These are phyloP conservation scores for Micromussa lordhowensis DNA, from an alignment of 92 coral and sea anemone species.

Conservation along the genomic window DNA sequence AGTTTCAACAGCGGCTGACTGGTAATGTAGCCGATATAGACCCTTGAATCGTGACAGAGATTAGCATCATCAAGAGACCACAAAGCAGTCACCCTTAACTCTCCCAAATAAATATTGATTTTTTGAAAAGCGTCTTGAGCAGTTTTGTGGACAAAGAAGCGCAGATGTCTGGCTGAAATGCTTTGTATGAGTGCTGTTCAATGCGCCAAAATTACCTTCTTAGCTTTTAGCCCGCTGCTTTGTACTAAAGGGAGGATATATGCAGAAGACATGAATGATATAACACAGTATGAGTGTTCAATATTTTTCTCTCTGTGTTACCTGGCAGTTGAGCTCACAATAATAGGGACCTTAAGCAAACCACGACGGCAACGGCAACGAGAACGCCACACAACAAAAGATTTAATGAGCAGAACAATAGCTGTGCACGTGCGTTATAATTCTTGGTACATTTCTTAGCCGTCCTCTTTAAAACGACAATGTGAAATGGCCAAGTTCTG, in stretches of 20 bases:
- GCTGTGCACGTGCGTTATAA: too few species aligned
- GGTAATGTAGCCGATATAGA: too few species aligned
- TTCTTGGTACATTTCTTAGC: too few species aligned
- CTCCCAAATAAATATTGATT: not conserved
- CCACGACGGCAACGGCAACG: too few species aligned
- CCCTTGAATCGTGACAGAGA: not conserved
- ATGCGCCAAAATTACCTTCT: not conserved
- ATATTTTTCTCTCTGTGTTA: not conserved
- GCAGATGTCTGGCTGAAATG: not conserved
- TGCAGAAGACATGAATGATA: not conserved
- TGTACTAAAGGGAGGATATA: not conserved
- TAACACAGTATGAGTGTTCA: not conserved
- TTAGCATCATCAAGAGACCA: not conserved
- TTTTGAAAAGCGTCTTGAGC: not conserved
- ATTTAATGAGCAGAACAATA: too few species aligned
- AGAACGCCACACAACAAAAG: too few species aligned
- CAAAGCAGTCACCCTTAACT: not conserved
- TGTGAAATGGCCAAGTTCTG: too few species aligned
- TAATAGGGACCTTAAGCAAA: too few species aligned
- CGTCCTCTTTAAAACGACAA: too few species aligned
- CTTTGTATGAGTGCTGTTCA: not conserved
- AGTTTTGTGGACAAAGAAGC: not conserved
- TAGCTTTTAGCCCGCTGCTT: not conserved
- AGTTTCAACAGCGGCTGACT: too few species aligned
- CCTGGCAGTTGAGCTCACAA: too few species aligned